phyloP scores from a whole-genome alignment of 2,888 invertebrate genomes.

The Parnassius orleans region DNA sequence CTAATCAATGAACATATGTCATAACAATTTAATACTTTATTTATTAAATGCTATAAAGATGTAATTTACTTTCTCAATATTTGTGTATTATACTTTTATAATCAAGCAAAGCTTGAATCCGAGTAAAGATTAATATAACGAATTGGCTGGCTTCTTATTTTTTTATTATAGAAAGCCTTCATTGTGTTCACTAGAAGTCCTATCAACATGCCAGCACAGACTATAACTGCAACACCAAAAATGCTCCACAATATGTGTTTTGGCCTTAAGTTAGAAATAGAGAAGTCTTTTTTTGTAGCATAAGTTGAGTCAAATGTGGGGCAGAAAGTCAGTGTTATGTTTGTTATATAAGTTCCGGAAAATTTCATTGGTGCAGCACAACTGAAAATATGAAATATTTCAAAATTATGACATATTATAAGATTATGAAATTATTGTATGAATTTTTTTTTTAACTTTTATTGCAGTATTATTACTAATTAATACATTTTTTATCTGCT shows the following conservation, averaged over 20 bases:
- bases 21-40: constrained; percentile 28
- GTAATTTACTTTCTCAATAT: constrained; percentile 26
- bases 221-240: constrained; percentile 62
- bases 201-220: constrained; percentile 60
- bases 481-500: no score
- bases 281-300: constrained; percentile 49
- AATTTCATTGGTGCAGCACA: constrained; percentile 71
- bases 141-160: constrained; percentile 59
- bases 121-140: constrained; percentile 62
- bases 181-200: constrained; percentile 62
- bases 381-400: constrained; percentile 48
- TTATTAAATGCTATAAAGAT: constrained; percentile 26
- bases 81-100: constrained; percentile 31
- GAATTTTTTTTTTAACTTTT: no score
- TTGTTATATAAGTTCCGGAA: constrained; percentile 64
- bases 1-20: constrained; percentile 23
- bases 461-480: no score
- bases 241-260: constrained; percentile 73
- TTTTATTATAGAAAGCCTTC: constrained; percentile 60
- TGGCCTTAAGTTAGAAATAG: constrained; percentile 56
- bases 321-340: constrained; percentile 63
- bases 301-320: constrained; percentile 63
- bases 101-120: constrained; percentile 59
- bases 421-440: no score
- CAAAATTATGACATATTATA: not conserved